A percentile compares a stretch with the other conserved stretches of the same genome.
phyloP scores from a whole-genome alignment of 2,113 vertebrate genomes.

The Choloepus hoffmanni region DNA sequence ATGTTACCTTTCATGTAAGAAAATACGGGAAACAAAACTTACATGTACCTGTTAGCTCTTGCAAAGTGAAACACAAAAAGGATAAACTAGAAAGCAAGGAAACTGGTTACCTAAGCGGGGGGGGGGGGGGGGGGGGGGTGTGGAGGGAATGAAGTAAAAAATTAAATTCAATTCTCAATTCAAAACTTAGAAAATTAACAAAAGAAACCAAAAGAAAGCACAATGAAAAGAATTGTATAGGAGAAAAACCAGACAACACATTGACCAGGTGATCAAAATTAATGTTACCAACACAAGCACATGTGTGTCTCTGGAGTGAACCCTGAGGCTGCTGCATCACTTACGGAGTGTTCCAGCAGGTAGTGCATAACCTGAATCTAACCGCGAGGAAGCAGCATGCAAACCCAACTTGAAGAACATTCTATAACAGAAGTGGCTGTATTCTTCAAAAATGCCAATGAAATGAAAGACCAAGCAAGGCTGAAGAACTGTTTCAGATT shows the following conservation, averaged over 20 bases:
- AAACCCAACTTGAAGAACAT: not conserved
- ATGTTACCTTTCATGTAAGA: not conserved
- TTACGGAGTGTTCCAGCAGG: not conserved
- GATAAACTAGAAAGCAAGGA: not conserved
- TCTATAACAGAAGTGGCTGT: not conserved
- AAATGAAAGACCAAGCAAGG: too few species aligned
- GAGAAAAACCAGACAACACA: not conserved
- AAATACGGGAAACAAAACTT: not conserved
- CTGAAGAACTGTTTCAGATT: too few species aligned
- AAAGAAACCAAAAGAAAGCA: too few species aligned
- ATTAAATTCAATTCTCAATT: not conserved
- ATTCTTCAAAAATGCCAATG: not conserved
- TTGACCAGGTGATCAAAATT: not conserved
- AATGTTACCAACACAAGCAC: not conserved
- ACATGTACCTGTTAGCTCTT: not conserved
- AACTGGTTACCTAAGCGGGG: not conserved
- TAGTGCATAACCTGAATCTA: not conserved
- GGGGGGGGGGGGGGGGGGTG: too few species aligned
- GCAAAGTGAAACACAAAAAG: not conserved
- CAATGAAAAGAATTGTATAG: not conserved
- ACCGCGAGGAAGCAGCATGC: not conserved
- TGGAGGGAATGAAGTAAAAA: not conserved
- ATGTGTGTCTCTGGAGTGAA: not conserved
- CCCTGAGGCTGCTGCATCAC: not conserved
- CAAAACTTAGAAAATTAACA: too few species aligned